Evolutionary conservation across 2,888 invertebrate species (phyloP).

Genomic region (Hirtodrosophila confusa): DNA sequence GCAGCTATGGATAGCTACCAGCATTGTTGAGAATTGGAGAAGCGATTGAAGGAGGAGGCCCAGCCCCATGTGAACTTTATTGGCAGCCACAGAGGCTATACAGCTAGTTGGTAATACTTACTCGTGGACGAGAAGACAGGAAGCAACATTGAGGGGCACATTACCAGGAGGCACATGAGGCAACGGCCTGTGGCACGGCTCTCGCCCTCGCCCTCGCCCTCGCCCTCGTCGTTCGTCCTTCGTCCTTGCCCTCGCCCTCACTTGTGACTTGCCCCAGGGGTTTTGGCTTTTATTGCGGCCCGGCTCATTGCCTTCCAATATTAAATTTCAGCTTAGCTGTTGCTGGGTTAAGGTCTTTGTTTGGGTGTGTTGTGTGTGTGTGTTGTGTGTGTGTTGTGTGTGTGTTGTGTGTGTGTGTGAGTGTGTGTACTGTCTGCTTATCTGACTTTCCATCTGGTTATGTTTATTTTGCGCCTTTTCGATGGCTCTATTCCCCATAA

Average conservation of each 20-base stretch:
- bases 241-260: background rate
- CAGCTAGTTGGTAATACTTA: constrained; percentile 35
- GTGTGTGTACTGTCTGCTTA: constrained; percentile 44
- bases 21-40: constrained; percentile 26
- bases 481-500: constrained; percentile 72
- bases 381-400: constrained; percentile 26
- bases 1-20: constrained; percentile 15
- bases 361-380: constrained; percentile 7
- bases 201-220: background rate
- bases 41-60: constrained; percentile 5
- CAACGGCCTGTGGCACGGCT: constrained; percentile 18
- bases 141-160: constrained; percentile 12
- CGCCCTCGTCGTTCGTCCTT: background rate
- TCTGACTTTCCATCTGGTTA: constrained; percentile 71
- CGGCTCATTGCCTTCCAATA: constrained; percentile 78
- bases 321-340: constrained; percentile 71
- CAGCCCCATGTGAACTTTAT: constrained; percentile 48
- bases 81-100: constrained; percentile 52
- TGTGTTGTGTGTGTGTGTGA: constrained; percentile 15
- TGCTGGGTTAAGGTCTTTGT: constrained; percentile 64
- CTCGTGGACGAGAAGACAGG: constrained; percentile 23
- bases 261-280: constrained; percentile 32
- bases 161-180: constrained; percentile 35
- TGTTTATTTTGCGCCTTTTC: constrained; percentile 68
- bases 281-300: constrained; percentile 71